These are phyloP conservation scores for Colletes gigas DNA, from an alignment of 1,140 invertebrate species.

Conservation along the genomic window DNA sequence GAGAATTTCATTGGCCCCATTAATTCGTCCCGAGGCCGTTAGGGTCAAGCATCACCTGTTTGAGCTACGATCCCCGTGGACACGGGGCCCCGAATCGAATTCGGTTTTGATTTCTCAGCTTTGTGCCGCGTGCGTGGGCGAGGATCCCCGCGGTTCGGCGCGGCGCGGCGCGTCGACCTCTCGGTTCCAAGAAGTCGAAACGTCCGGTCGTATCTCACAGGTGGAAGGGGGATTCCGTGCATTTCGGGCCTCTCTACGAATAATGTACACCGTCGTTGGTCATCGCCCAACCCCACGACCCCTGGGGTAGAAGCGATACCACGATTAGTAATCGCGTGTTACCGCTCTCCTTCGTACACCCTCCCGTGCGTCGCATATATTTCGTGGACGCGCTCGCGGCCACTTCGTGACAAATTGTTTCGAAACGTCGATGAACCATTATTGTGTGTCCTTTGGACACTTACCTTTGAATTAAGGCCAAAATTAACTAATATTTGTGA, in stretches of 20 bases:
- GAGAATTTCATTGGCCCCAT: constrained; percentile 30
- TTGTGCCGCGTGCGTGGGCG: constrained; percentile 59
- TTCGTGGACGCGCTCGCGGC: constrained; percentile 23
- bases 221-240: constrained; percentile 56
- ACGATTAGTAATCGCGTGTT: constrained; percentile 69
- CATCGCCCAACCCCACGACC: constrained; percentile 61
- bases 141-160: constrained; percentile 63
- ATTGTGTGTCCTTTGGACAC: not conserved
- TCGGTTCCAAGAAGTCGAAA: constrained; percentile 65
- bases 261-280: constrained; percentile 64
- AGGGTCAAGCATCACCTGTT: constrained; percentile 55
- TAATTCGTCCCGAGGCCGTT: constrained; percentile 42
- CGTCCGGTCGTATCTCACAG: constrained; percentile 65
- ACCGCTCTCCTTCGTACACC: constrained; percentile 42
- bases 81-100: constrained; percentile 50
- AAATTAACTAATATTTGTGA: no score
- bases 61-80: constrained; percentile 35
- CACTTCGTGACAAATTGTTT: constrained; percentile 42
- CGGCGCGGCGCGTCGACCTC: constrained; percentile 60
- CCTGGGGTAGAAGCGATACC: constrained; percentile 67
- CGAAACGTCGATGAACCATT: constrained; percentile 34
- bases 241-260: constrained; percentile 62
- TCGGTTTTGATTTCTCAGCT: constrained; percentile 60
- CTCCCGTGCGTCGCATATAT: constrained; percentile 18
- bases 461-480: no score